Evolutionary conservation across 2,797 vertebrate species (phyloP).

Genomic region (Chelmon rostratus): DNA sequence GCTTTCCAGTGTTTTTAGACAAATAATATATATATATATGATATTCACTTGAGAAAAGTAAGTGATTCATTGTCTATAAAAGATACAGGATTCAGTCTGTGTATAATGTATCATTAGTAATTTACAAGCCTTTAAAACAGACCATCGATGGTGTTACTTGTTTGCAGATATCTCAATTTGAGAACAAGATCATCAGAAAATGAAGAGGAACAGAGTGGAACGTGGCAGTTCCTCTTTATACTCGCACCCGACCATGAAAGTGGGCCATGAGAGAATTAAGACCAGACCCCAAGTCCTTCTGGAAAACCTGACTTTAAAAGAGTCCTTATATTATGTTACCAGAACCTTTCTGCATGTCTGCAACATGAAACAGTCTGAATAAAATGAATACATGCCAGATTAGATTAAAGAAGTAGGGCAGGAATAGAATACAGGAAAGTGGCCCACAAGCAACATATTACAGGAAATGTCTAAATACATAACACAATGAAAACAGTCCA

Average conservation of each 20-base stretch:
- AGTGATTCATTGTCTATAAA: background rate
- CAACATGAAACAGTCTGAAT: background rate
- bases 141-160: background rate
- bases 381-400: too few species aligned
- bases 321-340: background rate
- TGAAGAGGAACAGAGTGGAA: background rate
- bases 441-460: too few species aligned
- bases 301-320: slow-evolving; percentile 7
- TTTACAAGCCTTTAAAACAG: background rate
- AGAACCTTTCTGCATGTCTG: background rate
- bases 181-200: background rate
- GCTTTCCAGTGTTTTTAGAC: background rate
- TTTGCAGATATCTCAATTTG: background rate
- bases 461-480: too few species aligned
- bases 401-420: background rate
- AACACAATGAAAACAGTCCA: too few species aligned
- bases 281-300: background rate
- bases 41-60: background rate
- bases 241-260: background rate
- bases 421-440: background rate
- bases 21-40: slow-evolving; percentile 2
- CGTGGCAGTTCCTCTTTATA: background rate
- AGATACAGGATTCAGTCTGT: background rate
- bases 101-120: background rate
- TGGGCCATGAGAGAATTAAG: slow-evolving; percentile 24